Evolutionary conservation across 2,888 invertebrate species (phyloP), one percentile per base, ranked within the genome.

Genomic region (Cryptus armator): DNA sequence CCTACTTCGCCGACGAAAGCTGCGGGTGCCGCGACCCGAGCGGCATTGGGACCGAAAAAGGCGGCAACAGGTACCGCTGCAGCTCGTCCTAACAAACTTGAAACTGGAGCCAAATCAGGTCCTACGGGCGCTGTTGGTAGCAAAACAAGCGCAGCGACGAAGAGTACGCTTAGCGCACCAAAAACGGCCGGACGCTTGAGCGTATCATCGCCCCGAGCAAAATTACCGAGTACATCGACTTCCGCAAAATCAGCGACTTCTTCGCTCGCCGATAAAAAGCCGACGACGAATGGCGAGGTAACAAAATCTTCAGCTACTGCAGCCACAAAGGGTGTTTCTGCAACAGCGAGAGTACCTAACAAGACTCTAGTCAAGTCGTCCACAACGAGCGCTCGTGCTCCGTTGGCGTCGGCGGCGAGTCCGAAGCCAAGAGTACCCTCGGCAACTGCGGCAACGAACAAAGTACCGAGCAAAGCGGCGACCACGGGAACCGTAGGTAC

Each of bases 261-360:
- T 1, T 71, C 90, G 32, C 48, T 89, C 46, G 53, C 90, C 0
- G 95, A 95, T 37, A 95, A 94, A 90, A 95, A 95, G 90, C 94
- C 95, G 0, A 91, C 95, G 9, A 90, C 94, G 2, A 96, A 96
- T 89, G 96, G 96, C 12, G 96, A 96, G 71, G 94, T 88, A 19
- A 72, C 88, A 0, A 92, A 91, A 86, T 80, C 89, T 10, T 43
- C 88, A 0, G 46, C 87, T 14, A 9, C 82, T 4, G 7, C 66
- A 7, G 16, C 46, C 1, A 9, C 83, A 87, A 76, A 77, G 77
- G 14, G 87, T 74, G 78, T 75, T 85, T 43, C 85, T 59, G 77
- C 86, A 4, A 83, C 90, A 37, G n/a, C 79, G 87, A 91, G 64
- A 84, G 87, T 56, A 74, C 86, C 85, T 46, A 64, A 48, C 76